phyloP scores from a whole-genome alignment of 2,888 invertebrate genomes.

The Polyommatus iphigenia region DNA sequence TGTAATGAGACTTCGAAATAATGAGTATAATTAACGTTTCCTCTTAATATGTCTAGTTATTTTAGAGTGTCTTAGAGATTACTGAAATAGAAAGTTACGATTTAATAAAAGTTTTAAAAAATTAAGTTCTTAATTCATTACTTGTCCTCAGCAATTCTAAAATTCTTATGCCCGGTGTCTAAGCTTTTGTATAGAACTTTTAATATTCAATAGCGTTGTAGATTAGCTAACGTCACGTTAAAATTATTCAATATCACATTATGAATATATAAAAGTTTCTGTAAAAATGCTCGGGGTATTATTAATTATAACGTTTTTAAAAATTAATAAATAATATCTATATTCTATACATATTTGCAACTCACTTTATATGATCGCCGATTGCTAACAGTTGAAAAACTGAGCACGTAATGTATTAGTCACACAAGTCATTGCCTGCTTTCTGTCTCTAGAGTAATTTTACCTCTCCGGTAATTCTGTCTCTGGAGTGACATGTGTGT shows the following conservation, averaged over 20 bases:
- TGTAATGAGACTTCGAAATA: neutral
- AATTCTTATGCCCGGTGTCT: too few species aligned
- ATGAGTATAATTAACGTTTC: too few species aligned
- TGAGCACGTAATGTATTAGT: neutral
- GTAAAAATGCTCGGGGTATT: too few species aligned
- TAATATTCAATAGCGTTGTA: neutral
- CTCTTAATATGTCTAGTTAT: too few species aligned
- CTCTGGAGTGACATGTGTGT: neutral
- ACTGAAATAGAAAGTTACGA: neutral
- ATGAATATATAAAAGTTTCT: too few species aligned
- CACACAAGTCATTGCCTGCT: neutral
- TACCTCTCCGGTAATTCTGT: neutral
- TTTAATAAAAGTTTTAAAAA: neutral
- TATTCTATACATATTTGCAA: neutral
- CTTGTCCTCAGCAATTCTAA: too few species aligned
- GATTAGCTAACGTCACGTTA: too few species aligned
- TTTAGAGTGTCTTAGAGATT: too few species aligned
- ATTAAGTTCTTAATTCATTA: too few species aligned
- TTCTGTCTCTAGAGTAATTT: neutral
- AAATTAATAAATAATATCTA: neutral
- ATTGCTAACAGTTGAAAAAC: neutral
- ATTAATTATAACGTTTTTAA: neutral
- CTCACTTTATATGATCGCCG: neutral
- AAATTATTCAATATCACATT: too few species aligned
- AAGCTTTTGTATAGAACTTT: neutral